Evolutionary conservation across 2,797 vertebrate species (phyloP).

Genomic region (Mus caroli): DNA sequence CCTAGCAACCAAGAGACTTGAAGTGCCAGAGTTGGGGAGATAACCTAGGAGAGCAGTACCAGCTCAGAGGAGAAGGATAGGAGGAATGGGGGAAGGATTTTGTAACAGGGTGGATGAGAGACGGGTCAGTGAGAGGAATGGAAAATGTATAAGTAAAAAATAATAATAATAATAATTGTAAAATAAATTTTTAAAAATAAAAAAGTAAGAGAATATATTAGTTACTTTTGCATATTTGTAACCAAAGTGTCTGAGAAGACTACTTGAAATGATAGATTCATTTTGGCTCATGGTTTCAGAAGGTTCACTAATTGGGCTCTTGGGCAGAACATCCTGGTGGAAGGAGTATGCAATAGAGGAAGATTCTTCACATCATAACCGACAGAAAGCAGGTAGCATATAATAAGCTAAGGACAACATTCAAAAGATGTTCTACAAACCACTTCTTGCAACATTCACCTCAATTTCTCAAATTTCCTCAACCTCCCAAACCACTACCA

Average conservation of each 20-base stretch:
- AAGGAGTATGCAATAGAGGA: background rate
- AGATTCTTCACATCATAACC: background rate
- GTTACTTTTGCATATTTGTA: background rate
- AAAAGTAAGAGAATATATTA: background rate
- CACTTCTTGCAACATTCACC: background rate
- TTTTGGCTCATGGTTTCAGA: background rate
- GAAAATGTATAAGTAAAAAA: no score
- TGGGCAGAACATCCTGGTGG: background rate
- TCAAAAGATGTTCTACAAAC: background rate
- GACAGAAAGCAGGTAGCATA: background rate
- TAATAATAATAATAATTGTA: no score
- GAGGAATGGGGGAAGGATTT: no score
- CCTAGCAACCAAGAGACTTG: no score
- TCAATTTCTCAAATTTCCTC: background rate
- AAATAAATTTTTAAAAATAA: no score
- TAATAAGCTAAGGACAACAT: background rate
- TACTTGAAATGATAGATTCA: background rate
- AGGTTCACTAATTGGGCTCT: background rate
- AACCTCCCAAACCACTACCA: background rate
- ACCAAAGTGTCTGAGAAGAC: background rate
- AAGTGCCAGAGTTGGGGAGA: no score
- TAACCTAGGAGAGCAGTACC: no score
- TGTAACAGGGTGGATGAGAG: no score
- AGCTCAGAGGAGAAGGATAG: no score
- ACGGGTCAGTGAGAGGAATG: no score